Base-by-base conservation (phyloP, 1,140 invertebrate species). In the Drosophila guanche region DNA sequence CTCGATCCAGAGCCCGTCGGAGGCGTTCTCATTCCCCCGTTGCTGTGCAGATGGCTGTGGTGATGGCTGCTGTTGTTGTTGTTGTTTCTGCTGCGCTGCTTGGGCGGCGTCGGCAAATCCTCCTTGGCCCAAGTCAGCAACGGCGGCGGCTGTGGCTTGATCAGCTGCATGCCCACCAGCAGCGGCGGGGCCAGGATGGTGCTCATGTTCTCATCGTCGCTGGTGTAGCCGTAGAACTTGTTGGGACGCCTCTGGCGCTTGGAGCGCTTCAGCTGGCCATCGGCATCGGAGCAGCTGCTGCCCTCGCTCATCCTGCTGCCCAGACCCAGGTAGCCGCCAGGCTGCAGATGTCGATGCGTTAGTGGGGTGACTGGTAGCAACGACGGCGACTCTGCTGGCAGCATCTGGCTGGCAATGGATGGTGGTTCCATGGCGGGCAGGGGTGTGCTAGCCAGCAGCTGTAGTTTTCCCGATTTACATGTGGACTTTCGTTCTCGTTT, bases 221-320 rank as follows among this genome's bases (percentile, higher is more conserved):
- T 96, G 0, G 95, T 96, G 89, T 97, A 96, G 2, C 96, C 96
- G 81, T 97, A 97, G 86, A 97, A 97, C 79, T 95, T 95, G 81
- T 96, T 97, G 5, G 95, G 96, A 27, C 96, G 94, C 25, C 95
- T 92, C 85, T 95, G 94, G 25, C 96, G 93, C 90, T 97, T 96
- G 1, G 96, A 96, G 10, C 95, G 92, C 79, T 95, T 95, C 5
- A 91, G 51, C 8, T 84, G 73, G 7, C 90, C 94, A 70, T 95
- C 94, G 3, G 93, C 90, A 84, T 93, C 92, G 1, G 91, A 91
- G 45, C 86, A 91, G 53, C 90, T 91, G 55, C 90, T 91, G 12
- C 90, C 90, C 56, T 90, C 91, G 53, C 90, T 91, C 51, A 80
- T 68, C 4, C 83, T 37, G 0, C 73, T 67, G 7, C 74, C 42